These are phyloP conservation scores for Platycheirus rosarum DNA, from an alignment of 2,888 invertebrate species.

Conservation along the genomic window DNA sequence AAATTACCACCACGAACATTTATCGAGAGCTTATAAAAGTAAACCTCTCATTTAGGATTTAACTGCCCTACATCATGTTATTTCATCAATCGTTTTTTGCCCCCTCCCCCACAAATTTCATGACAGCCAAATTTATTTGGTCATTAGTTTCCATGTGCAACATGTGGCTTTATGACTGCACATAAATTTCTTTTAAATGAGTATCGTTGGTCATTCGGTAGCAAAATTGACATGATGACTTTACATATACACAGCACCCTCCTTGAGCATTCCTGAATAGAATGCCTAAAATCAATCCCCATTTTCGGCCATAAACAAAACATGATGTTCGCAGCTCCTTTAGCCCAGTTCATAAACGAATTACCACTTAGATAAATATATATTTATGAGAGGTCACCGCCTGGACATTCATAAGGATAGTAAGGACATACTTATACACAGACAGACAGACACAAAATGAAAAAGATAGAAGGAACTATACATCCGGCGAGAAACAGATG, in stretches of 20 bases:
- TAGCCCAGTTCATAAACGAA: constrained; percentile 61
- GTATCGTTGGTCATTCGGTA: constrained; percentile 6
- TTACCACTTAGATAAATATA: constrained; percentile 60
- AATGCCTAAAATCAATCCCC: constrained; percentile 8
- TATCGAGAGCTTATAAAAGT: too few relatives aligned
- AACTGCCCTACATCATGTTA: too few relatives aligned
- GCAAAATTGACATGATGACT: constrained; percentile 2
- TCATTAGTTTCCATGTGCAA: constrained; percentile 37
- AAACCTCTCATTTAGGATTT: too few relatives aligned
- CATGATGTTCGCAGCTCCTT: constrained; percentile 55
- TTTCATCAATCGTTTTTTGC: not conserved
- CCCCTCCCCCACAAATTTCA: constrained; percentile 3
- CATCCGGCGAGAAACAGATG: not conserved
- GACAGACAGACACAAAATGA: constrained; percentile 33
- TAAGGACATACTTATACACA: not conserved
- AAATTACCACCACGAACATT: too few relatives aligned
- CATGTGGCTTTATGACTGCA: constrained; percentile 25
- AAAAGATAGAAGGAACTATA: not conserved
- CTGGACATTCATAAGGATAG: not conserved
- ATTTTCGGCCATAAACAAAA: constrained; percentile 52
- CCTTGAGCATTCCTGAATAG: not conserved
- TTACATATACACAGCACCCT: not conserved
- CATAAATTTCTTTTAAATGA: constrained; percentile 27
- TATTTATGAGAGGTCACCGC: constrained; percentile 55
- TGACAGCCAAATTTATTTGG: constrained; percentile 28